phyloP scores from a whole-genome alignment of 2,113 vertebrate genomes.

The Lophochroa leadbeateri region DNA sequence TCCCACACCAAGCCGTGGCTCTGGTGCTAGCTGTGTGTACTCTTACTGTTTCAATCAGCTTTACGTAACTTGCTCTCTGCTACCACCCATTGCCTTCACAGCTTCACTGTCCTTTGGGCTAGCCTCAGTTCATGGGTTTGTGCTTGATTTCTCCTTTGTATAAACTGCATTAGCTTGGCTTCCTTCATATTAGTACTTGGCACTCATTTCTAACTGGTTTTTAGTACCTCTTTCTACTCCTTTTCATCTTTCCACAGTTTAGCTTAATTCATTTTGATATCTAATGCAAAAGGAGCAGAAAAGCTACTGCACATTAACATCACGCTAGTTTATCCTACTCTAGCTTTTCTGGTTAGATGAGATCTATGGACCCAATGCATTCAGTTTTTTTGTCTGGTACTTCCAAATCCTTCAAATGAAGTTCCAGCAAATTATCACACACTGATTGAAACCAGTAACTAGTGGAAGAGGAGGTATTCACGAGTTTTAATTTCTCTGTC shows the following conservation, averaged over 20 bases:
- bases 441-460: neutral
- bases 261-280: neutral
- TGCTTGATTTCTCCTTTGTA: neutral
- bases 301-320: neutral
- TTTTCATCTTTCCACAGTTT: neutral
- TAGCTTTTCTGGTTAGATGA: neutral
- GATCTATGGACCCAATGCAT: too few species aligned
- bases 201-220: neutral
- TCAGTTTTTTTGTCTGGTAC: neutral
- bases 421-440: neutral
- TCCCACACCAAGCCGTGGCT: neutral
- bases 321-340: neutral
- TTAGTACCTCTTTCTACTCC: neutral
- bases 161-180: neutral
- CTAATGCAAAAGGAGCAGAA: neutral
- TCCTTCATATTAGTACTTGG: neutral
- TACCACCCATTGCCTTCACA: neutral
- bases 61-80: neutral
- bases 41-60: neutral
- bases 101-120: neutral
- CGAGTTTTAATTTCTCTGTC: neutral
- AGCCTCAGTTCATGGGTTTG: rapidly evolving
- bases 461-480: neutral
- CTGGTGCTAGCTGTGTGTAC: neutral
- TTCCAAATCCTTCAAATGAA: neutral